phyloP scores from a whole-genome alignment of 2,113 vertebrate species.

The Tychaedon coryphoeus region DNA sequence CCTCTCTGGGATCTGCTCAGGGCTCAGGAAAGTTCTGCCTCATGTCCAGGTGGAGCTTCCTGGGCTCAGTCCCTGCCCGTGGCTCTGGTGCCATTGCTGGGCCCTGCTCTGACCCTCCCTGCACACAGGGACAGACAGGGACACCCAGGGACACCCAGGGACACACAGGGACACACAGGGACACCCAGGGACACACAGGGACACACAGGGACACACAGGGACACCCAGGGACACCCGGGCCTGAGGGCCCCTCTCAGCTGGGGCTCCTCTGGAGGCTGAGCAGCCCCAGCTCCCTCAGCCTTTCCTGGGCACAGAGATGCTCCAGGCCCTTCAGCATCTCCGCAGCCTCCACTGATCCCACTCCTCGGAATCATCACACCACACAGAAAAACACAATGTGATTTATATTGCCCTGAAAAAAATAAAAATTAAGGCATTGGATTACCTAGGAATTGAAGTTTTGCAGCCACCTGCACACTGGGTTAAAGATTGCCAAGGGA shows the following conservation, averaged over 20 bases:
- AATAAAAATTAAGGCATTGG: background rate
- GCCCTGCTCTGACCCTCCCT: too few species aligned
- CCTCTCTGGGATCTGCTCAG: too few species aligned
- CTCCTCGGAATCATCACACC: background rate
- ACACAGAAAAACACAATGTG: background rate
- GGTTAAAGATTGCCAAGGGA: background rate
- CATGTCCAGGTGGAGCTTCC: too few species aligned
- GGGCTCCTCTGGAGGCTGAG: background rate
- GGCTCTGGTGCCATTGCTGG: too few species aligned
- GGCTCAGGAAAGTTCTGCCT: too few species aligned
- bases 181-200: background rate
- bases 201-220: background rate
- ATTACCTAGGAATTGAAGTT: background rate
- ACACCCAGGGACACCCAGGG: background rate
- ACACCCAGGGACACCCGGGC: background rate
- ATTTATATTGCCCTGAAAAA: background rate
- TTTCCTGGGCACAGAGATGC: rapidly evolving
- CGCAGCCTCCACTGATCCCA: rapidly evolving
- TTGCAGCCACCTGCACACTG: background rate
- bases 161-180: background rate
- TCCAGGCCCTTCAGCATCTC: background rate
- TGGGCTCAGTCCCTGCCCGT: too few species aligned
- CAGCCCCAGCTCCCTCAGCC: background rate
- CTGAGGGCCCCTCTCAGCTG: background rate
- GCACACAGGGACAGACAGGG: too few species aligned